These are phyloP conservation scores for Nycteola revayana DNA, from an alignment of 2,888 invertebrate species.

Conservation along the genomic window DNA sequence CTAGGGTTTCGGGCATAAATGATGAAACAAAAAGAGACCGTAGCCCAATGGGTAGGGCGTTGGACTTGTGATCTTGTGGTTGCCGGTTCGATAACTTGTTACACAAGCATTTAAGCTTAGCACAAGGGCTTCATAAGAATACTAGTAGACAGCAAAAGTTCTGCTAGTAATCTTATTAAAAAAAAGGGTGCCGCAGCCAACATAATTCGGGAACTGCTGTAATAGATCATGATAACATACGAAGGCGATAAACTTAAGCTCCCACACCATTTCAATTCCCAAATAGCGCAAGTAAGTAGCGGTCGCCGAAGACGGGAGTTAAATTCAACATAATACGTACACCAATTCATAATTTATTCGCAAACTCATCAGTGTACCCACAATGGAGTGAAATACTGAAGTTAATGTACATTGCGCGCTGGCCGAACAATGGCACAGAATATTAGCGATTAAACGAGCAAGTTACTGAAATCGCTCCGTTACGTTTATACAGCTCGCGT, in stretches of 20 bases:
- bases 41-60: too few relatives aligned
- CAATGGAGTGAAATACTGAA: slow-evolving; percentile 41
- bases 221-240: too few relatives aligned
- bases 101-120: too few relatives aligned
- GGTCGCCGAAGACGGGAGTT: slow-evolving; percentile 11
- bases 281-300: slow-evolving; percentile 17
- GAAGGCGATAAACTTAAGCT: slow-evolving; percentile 1
- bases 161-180: too few relatives aligned
- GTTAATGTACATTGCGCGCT: slow-evolving; percentile 49
- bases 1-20: too few relatives aligned
- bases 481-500: slow-evolving; percentile 44
- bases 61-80: too few relatives aligned
- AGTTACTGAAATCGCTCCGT: slow-evolving; percentile 46
- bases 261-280: slow-evolving; percentile 17
- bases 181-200: too few relatives aligned
- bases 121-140: too few relatives aligned
- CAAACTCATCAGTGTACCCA: slow-evolving; percentile 51
- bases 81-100: too few relatives aligned
- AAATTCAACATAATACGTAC: slow-evolving; percentile 22
- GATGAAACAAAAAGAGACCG: too few relatives aligned
- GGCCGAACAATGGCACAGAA: slow-evolving; percentile 35
- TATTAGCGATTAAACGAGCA: slow-evolving; percentile 33
- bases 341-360: slow-evolving; percentile 55
- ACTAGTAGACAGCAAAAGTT: too few relatives aligned
- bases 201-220: too few relatives aligned